phyloP scores from a whole-genome alignment of 2,797 vertebrate species.

The Carcharodon carcharias region DNA sequence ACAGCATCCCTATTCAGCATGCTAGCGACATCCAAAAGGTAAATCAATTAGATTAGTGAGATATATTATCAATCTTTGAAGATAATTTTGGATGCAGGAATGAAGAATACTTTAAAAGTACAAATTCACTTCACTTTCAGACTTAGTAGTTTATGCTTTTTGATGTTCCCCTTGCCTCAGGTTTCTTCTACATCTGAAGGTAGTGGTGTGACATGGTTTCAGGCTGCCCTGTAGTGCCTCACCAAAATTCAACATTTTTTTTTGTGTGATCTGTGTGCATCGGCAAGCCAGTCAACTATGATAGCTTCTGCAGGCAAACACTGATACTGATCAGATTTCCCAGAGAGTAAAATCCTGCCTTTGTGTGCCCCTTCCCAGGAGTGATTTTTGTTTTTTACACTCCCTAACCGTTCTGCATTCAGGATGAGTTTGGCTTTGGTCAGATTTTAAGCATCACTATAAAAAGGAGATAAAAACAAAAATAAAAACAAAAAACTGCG shows the following conservation, averaged over 20 bases:
- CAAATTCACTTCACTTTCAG: conserved; percentile 23
- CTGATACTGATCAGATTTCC: not conserved
- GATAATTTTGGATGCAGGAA: not conserved
- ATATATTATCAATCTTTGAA: not conserved
- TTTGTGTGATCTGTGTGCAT: not conserved
- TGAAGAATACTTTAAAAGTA: not conserved
- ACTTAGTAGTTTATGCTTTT: conserved; percentile 43
- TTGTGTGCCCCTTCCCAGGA: not conserved
- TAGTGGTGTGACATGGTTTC: not conserved
- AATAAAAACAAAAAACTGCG: no score
- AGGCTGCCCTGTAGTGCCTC: not conserved
- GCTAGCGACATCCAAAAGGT: not conserved
- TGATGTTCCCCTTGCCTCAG: not conserved
- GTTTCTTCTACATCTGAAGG: no score
- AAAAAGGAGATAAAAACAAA: no score
- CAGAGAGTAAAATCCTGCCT: not conserved
- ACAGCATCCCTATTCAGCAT: not conserved
- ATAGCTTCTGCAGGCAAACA: not conserved
- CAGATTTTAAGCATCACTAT: not conserved
- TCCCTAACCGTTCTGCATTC: not conserved
- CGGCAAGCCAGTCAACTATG: not conserved
- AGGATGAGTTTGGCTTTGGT: not conserved
- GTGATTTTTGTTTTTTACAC: not conserved
- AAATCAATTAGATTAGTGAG: not conserved
- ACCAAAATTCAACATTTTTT: not conserved